Conservation (phyloP, 2,888 invertebrate species). For the Ormyrus rosae region DNA sequence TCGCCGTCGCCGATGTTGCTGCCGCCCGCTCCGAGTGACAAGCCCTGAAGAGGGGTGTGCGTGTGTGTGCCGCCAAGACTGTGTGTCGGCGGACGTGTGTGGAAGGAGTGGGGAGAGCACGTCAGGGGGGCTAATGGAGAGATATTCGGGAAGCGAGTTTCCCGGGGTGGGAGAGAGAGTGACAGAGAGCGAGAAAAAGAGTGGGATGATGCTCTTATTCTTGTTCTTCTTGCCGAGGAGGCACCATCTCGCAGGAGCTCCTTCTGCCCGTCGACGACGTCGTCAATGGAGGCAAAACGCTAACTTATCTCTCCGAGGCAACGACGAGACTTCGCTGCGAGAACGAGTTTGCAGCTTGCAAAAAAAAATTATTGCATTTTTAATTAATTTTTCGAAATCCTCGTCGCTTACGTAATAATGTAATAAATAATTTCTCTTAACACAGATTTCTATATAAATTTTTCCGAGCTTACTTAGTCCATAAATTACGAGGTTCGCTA, state of each 20-base stretch:
- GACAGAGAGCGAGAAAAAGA: slow-evolving; percentile 52
- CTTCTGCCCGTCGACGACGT: neutral
- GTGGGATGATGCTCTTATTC: slow-evolving; percentile 55
- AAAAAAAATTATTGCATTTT: too few relatives aligned
- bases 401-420: too few relatives aligned
- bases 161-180: slow-evolving; percentile 64
- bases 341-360: too few relatives aligned
- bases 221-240: slow-evolving; percentile 39
- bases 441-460: too few relatives aligned
- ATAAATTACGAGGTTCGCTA: too few relatives aligned
- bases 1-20: slow-evolving; percentile 54
- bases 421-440: too few relatives aligned
- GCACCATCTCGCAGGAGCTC: neutral
- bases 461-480: too few relatives aligned
- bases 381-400: too few relatives aligned
- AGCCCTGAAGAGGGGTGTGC: slow-evolving; percentile 66
- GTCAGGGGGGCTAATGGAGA: slow-evolving; percentile 75
- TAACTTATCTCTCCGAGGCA: too few relatives aligned
- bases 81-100: slow-evolving; percentile 53
- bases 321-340: too few relatives aligned
- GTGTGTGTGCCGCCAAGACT: slow-evolving; percentile 19
- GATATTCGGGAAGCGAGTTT: slow-evolving; percentile 72
- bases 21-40: slow-evolving; percentile 61
- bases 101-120: slow-evolving; percentile 55
- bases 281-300: too few relatives aligned